Evolutionary conservation across 2,113 vertebrate genomes (phyloP).

Genomic region (Climacteris rufus): DNA sequence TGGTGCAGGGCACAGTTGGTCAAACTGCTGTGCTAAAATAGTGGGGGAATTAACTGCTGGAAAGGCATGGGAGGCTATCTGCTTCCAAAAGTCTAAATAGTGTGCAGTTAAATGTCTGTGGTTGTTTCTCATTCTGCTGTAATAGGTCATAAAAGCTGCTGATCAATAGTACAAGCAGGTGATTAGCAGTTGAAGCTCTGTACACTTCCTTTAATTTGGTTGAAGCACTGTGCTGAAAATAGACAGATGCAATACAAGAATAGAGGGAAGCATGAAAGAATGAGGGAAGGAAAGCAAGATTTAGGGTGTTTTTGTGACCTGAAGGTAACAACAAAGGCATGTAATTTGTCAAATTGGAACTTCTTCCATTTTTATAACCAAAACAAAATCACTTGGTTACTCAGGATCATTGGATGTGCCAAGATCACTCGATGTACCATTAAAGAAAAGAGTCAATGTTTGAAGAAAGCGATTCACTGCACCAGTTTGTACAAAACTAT

Average conservation of each 20-base stretch:
- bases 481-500: background rate
- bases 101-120: background rate
- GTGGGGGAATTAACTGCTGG: background rate
- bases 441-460: background rate
- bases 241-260: background rate
- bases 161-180: conserved; percentile 19
- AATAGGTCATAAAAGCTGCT: background rate
- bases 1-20: background rate
- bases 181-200: background rate
- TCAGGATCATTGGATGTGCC: background rate
- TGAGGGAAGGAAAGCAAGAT: background rate
- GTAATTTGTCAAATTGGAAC: background rate
- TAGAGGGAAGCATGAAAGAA: background rate
- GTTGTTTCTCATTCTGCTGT: background rate
- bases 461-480: background rate
- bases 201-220: background rate
- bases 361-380: background rate
- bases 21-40: background rate
- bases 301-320: background rate
- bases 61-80: background rate
- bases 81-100: background rate
- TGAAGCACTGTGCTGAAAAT: background rate
- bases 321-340: background rate
- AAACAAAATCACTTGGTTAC: background rate
- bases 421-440: background rate